phyloP scores from a whole-genome alignment of 2,888 invertebrate genomes.

The Scaptomyza parva region DNA sequence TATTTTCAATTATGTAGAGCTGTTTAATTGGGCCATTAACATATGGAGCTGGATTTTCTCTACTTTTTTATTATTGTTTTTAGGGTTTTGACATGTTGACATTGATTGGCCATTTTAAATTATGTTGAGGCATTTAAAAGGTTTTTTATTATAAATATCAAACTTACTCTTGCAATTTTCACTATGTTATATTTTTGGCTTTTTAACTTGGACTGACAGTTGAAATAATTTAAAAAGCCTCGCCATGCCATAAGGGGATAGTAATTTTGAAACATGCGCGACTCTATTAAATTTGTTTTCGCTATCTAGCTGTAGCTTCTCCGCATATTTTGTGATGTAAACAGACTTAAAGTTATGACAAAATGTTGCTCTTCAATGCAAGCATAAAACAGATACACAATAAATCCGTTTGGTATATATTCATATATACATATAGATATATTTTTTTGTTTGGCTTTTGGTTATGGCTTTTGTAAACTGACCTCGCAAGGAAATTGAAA shows the following conservation, averaged over 20 bases:
- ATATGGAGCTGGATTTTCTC: not conserved
- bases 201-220: not conserved
- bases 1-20: not conserved
- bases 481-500: slow-evolving; percentile 74
- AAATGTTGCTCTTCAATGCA: slow-evolving; percentile 5
- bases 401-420: slow-evolving; percentile 3
- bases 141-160: not conserved
- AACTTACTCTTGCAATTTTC: not conserved
- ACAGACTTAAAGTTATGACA: slow-evolving; percentile 2
- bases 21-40: not conserved
- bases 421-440: not conserved
- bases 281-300: not conserved
- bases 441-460: slow-evolving; percentile 22
- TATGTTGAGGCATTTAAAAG: not conserved
- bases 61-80: not conserved
- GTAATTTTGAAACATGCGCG: too few relatives aligned
- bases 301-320: not conserved
- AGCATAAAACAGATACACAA: slow-evolving; percentile 1
- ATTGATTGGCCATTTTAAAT: not conserved
- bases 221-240: not conserved
- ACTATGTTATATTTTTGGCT: not conserved
- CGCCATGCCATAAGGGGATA: not conserved
- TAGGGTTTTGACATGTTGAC: not conserved
- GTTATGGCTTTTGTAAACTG: slow-evolving; percentile 45
- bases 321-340: not conserved